Percentiles rank a stretch among this genome's conserved stretches.
Evolutionary conservation across 2,888 invertebrate genomes (phyloP).

Genomic region (Coleophora deauratella): DNA sequence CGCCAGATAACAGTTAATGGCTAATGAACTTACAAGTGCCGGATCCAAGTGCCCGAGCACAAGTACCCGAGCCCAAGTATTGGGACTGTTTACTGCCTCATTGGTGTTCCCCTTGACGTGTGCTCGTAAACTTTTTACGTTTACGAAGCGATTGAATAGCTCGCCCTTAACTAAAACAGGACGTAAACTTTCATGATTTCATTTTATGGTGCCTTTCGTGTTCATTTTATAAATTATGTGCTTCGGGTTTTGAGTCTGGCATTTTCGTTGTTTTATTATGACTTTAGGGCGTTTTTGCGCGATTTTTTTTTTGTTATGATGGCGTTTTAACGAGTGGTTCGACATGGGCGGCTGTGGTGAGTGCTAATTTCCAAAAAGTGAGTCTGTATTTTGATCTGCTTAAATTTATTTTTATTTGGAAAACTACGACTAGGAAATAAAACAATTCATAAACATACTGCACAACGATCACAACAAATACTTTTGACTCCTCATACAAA

Average conservation of each 20-base stretch:
- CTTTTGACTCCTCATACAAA: background rate
- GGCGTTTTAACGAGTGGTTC: constrained; percentile 16
- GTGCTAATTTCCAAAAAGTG: background rate
- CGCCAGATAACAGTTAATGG: constrained; percentile 45
- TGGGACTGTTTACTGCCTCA: constrained; percentile 66
- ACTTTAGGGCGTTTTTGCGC: constrained; percentile 6
- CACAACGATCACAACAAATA: no score
- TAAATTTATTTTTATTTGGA: no score
- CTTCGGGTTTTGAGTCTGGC: constrained; percentile 17
- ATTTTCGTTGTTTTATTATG: constrained; percentile 17
- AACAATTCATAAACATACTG: no score
- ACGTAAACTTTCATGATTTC: constrained; percentile 69
- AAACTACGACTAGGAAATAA: no score
- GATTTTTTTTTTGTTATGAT: constrained; percentile 2
- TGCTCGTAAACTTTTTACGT: constrained; percentile 70
- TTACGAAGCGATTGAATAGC: constrained; percentile 68
- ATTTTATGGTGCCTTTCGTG: constrained; percentile 63
- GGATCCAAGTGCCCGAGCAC: constrained; percentile 49
- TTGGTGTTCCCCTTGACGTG: constrained; percentile 71
- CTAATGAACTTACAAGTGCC: constrained; percentile 54
- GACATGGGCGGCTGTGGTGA: background rate
- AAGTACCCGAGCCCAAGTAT: constrained; percentile 53
- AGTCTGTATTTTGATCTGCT: no score
- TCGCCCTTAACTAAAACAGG: constrained; percentile 69
- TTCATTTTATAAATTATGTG: constrained; percentile 69